Evolutionary conservation across 2,113 vertebrate genomes (phyloP).

Genomic region (Condylura cristata): DNA sequence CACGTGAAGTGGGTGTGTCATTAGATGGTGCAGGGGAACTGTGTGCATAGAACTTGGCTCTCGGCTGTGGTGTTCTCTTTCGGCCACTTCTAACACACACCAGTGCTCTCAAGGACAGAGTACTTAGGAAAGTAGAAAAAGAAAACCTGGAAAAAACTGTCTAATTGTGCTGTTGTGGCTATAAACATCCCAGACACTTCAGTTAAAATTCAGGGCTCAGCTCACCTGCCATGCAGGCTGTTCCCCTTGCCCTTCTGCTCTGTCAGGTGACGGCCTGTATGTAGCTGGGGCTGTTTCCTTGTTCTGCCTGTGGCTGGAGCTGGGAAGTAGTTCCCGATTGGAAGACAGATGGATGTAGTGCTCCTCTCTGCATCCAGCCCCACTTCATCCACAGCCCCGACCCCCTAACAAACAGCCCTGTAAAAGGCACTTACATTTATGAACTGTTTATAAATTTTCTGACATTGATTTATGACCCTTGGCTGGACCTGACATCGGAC

Average conservation of each 20-base stretch:
- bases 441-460: slow-evolving; percentile 89
- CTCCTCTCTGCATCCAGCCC: slow-evolving; percentile 65
- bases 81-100: not conserved
- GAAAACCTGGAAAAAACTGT: not conserved
- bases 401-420: slow-evolving; percentile 86
- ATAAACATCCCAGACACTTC: not conserved
- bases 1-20: accelerated
- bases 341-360: slow-evolving; percentile 62
- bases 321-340: not conserved
- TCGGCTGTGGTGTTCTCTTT: not conserved
- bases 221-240: not conserved
- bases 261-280: accelerated
- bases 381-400: slow-evolving; percentile 61
- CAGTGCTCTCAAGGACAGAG: not conserved
- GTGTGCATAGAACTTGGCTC: not conserved
- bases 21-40: not conserved
- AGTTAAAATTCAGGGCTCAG: not conserved
- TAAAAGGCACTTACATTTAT: slow-evolving; percentile 88
- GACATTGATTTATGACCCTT: slow-evolving; percentile 87
- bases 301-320: not conserved
- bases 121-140: not conserved
- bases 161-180: not conserved
- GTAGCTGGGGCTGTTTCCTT: not conserved
- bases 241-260: not conserved
- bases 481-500: slow-evolving; percentile 84